Base-by-base conservation (phyloP, 1,140 invertebrate genomes). In the Scylla paramamosain region DNA sequence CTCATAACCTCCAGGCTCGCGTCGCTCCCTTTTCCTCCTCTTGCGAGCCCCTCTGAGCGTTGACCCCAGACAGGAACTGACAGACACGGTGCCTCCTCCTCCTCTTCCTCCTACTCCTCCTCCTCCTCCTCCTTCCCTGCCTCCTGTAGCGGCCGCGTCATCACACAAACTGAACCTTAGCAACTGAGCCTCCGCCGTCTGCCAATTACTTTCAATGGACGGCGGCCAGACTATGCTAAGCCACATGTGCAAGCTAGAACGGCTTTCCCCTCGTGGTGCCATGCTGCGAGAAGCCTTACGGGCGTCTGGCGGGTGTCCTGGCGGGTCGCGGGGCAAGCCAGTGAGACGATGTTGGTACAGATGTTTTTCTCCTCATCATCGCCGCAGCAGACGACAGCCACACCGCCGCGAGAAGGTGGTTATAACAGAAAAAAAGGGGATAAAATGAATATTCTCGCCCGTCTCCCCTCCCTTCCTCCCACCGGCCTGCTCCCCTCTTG, bases 101-200 rank as follows among this genome's bases (percentile, higher is more conserved):
- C 67, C 67, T 77, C 67, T 20, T 77, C 67, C 25, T 77, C 67
- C 67, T 77, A 6, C 52, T 59, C 52, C 52, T 59, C 52, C 52
- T 59, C 52, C 52, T 59, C 52, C 52, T 59, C 52, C 52, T 59
- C 52, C 52, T 59, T 20, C 3, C n/a, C 16, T 77, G 20, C 67
- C 67, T 77, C 67, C 67, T 77, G 20, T n/a, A 77, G 67, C 67
- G n/a, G 67, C 67, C 25, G 67, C 67, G 67, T 77, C 67, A 77
- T 77, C 67, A 77, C 67, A 77, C 67, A 77, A 77, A 77, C 67
- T 77, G 67, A 77, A 77, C 67, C 67, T 77, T 77, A 77, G 67
- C 67, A 77, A 77, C 67, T 77, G 67, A 77, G 67, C 67, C 67
- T 77, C 67, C 67, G n/a, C 20, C 67, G 67, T 77, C 67, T 77